Evolutionary conservation across 2,797 vertebrate genomes (phyloP).

Genomic region (Buceros bicornis): DNA sequence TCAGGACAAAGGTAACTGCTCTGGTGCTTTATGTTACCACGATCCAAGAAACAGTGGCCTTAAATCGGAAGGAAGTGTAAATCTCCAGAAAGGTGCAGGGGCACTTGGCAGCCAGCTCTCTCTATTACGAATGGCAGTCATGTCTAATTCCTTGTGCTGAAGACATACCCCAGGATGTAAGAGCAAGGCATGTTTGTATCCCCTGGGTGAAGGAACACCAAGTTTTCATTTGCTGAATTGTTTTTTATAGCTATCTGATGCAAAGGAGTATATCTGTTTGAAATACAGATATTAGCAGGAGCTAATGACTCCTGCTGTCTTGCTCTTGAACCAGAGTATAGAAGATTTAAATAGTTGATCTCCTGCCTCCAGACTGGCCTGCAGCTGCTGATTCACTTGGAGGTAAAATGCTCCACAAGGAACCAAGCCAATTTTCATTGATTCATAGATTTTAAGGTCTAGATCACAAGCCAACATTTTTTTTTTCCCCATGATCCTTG

Average conservation of each 20-base stretch:
- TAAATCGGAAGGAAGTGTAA: slow-evolving; percentile 17
- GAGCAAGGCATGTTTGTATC: not conserved
- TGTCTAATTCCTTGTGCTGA: not conserved
- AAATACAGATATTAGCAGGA: not conserved
- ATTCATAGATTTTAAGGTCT: slow-evolving; percentile 28
- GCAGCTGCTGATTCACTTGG: slow-evolving; percentile 4
- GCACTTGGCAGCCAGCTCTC: not conserved
- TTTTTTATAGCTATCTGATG: not conserved
- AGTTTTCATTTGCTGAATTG: not conserved
- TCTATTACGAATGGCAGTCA: not conserved
- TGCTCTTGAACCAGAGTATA: not conserved
- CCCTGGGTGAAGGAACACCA: not conserved
- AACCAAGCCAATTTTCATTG: slow-evolving; percentile 17
- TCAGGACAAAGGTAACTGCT: slow-evolving; percentile 1
- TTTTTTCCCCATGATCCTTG: not conserved
- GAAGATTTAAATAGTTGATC: not conserved
- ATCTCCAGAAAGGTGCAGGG: slow-evolving; percentile 8
- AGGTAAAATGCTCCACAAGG: not conserved
- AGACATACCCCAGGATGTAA: not conserved
- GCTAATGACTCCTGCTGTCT: not conserved
- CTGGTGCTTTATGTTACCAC: not conserved
- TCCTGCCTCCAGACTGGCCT: not conserved
- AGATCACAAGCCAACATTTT: not conserved
- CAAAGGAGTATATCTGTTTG: not conserved
- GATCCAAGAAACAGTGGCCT: not conserved